Base-by-base conservation (phyloP, 2,797 vertebrate genomes). In the Phrynocephalus forsythii region DNA sequence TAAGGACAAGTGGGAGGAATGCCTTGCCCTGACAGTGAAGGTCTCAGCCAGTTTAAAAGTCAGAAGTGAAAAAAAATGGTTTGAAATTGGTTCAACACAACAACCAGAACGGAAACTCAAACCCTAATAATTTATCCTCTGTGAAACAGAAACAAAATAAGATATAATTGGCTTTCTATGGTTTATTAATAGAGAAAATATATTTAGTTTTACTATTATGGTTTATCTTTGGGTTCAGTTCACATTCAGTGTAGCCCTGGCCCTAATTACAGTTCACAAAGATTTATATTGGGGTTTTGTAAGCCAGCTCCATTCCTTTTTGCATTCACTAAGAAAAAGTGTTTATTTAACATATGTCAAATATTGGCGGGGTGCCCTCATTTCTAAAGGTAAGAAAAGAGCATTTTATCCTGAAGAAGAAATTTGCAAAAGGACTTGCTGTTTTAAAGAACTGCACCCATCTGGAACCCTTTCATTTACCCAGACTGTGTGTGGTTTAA, bases 181-280 rank as follows among this genome's bases (percentile, higher is more conserved):
- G 3, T 78, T 44, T 81, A n/a, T 69, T 71, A 63, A 81, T 15
- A 28, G 50, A 80, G 63, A 33, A 63, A 63, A 76, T 73, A 18
- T 16, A 73, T 73, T 52, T n/a, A 30, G 26, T 66, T 75, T 38
- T 78, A 10, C 52, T 79, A 69, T 48, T 60, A 69, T 26, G 13
- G 7, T 33, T 77, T 30, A 52, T 69, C 66, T 75, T n/a, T 67
- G 9, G 73, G n/a, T 86, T 63, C 78, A 86, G 38, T 81, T 81
- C 52, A 81, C 3, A 13, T 81, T 72, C 78, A 63, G 5, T 11
- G 44, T 33, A 69, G 67, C n/a, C 26, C 38, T 76, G 33, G 33
- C 13, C 33, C 6, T 67, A 24, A 72, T 73, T 38, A 73, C 6
- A 9, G 30, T 44, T 63, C 20, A 60, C 44, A 71, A 86, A 26